Evolutionary conservation across 2,888 invertebrate genomes (phyloP), one percentile per base, ranked within the genome.

Genomic region (Agrotis ipsilon): DNA sequence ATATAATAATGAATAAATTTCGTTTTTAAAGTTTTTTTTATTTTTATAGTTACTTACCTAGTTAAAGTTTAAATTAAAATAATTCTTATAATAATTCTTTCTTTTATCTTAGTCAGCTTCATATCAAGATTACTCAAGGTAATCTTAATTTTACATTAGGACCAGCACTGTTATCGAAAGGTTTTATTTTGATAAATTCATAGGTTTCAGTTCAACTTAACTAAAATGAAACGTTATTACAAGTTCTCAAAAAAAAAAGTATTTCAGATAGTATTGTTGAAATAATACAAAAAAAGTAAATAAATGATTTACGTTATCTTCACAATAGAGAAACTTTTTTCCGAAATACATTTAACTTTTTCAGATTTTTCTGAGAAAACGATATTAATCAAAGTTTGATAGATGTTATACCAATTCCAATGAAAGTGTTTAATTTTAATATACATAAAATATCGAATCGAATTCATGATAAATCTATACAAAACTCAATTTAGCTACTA

Each of bases 161-260:
- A 60, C 18, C 13, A 46, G 11, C 4, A 63, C 18, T 48, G 51
- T 51, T 54, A 55, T 67, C 24, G 5, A 46, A 62, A 51, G 11
- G 4, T 48, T 51, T 54, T 3, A 61, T 68, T 74, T 59, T 48
- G 46, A 68, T 70, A 39, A 62, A 58, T 65, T 64, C 45, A 54
- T 27, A 57, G 57, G 69, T 58, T 59, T 18, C 14, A 65, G 24
- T 39, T 55, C 24, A 45, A 70, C 43, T 70, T 55, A 81, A 71
- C 49, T 69, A 58, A 68, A 80, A 76, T 78, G 24, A 75, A 82
- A 54, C 66, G 52, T 54, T 66, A 21, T 48, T 19, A 75, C 57
- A 82, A 65, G 70, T 83, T 82, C 43, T 72, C 1, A 39, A 73
- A 51, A 62, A 76, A 79, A 81, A 80, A 75, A 57, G 63, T 75